A percentile compares a stretch with the other conserved stretches of the same genome.
Evolutionary conservation across 30 jellyfish, hydroid and myxozoan genomes (phyloP).

Genomic region (Turritopsis rubra): DNA sequence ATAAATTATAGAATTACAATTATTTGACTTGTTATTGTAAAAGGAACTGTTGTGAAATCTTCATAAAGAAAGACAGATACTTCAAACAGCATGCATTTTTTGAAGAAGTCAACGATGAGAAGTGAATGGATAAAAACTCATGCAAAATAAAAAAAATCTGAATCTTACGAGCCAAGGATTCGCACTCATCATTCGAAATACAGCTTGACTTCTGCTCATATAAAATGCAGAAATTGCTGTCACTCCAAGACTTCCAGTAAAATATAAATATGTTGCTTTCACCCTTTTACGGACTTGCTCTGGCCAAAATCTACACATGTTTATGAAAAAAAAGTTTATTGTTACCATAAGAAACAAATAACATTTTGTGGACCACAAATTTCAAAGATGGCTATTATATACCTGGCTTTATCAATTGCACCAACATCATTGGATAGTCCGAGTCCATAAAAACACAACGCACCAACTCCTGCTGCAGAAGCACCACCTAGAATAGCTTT

Average conservation of each 20-base stretch:
- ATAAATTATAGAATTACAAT: no score
- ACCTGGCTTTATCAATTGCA: constrained; percentile 98
- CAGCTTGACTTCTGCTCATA: constrained; percentile 61
- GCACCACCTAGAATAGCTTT: constrained; percentile 88
- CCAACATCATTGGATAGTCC: constrained; percentile 96
- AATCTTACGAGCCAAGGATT: constrained; percentile 73
- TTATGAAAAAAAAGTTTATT: constrained; percentile 20
- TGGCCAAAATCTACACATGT: constrained; percentile 81
- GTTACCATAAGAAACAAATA: background rate
- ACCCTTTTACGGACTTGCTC: constrained; percentile 61
- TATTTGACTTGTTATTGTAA: no score
- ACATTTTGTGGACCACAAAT: background rate
- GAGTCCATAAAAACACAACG: constrained; percentile 88
- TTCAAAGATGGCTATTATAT: no score
- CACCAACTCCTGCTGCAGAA: constrained; percentile 82
- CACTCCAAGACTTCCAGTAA: constrained; percentile 67
- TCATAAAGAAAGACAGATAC: no score
- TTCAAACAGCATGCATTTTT: no score
- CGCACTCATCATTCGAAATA: constrained; percentile 67
- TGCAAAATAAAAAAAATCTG: no score
- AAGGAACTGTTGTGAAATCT: no score
- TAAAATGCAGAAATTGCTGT: constrained; percentile 85
- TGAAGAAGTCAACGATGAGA: no score
- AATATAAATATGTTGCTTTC: constrained; percentile 73
- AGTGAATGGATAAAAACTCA: no score